Evolutionary conservation across 2,113 vertebrate genomes (phyloP).

Genomic region (Fregetta grallaria): DNA sequence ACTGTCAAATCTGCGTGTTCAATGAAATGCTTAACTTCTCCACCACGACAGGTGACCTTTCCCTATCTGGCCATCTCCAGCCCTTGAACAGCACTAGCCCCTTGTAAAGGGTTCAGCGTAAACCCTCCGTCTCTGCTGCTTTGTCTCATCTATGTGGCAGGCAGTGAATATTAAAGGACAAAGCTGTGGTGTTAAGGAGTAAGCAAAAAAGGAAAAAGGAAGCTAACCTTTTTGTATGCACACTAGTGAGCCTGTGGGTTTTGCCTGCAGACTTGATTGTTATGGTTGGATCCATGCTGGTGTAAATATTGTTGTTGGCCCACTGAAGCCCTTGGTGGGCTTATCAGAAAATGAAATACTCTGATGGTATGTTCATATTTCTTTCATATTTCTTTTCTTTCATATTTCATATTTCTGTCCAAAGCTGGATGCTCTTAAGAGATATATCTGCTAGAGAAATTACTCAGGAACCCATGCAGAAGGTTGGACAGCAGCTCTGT

Average conservation of each 20-base stretch:
- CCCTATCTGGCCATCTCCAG: not conserved
- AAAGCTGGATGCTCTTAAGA: not conserved
- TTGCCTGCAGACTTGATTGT: not conserved
- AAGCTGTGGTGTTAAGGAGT: not conserved
- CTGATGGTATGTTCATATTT: not conserved
- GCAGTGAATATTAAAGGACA: not conserved
- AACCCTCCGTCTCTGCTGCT: not conserved
- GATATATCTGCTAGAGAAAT: not conserved
- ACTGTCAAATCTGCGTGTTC: not conserved
- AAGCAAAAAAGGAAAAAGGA: not conserved
- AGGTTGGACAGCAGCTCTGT: not conserved
- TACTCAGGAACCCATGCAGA: not conserved
- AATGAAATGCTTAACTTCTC: not conserved
- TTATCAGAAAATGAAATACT: not conserved
- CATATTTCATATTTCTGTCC: not conserved
- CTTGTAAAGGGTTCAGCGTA: not conserved
- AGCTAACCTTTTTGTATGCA: not conserved
- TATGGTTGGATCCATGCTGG: not conserved
- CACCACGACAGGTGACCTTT: not conserved
- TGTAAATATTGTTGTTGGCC: not conserved
- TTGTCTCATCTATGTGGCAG: not conserved
- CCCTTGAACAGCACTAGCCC: not conserved
- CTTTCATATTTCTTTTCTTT: no score
- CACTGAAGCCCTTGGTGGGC: not conserved
- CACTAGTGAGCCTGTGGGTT: not conserved